These are phyloP conservation scores for Parnassius glacialis DNA, from an alignment of 2,888 invertebrate genomes.

Conservation along the genomic window DNA sequence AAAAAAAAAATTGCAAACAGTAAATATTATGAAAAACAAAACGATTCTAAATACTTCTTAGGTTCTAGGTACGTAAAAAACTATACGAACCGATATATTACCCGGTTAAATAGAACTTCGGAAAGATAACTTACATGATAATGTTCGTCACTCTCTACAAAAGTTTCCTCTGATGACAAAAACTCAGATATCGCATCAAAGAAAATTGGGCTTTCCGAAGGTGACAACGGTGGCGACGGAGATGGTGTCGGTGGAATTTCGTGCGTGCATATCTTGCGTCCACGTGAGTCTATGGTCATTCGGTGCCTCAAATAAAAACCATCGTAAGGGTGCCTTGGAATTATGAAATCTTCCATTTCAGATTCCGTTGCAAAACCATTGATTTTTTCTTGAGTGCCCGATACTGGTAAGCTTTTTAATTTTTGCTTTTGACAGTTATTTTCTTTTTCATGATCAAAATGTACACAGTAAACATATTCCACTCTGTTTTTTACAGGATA, in stretches of 20 bases:
- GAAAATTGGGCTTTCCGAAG: slow-evolving; percentile 48
- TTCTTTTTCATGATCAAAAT: slow-evolving; percentile 44
- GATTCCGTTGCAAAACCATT: slow-evolving; percentile 56
- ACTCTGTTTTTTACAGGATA: slow-evolving; percentile 29
- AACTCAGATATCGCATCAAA: slow-evolving; percentile 38
- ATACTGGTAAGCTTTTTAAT: slow-evolving; percentile 35
- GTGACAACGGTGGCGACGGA: slow-evolving; percentile 37
- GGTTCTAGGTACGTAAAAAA: slow-evolving; percentile 23
- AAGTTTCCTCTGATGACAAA: slow-evolving; percentile 31
- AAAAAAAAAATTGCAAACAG: slow-evolving; percentile 3
- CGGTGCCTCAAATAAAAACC: slow-evolving; percentile 71
- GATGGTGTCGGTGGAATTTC: slow-evolving; percentile 65
- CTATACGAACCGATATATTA: slow-evolving; percentile 30
- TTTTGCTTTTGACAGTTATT: slow-evolving; percentile 37
- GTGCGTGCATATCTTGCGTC: slow-evolving; percentile 69
- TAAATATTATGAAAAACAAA: background rate
- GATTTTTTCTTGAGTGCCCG: slow-evolving; percentile 32
- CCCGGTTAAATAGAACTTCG: slow-evolving; percentile 13
- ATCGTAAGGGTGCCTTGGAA: slow-evolving; percentile 76
- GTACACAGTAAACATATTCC: slow-evolving; percentile 47
- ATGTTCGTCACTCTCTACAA: slow-evolving; percentile 41
- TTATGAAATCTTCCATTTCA: slow-evolving; percentile 55
- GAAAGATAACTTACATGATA: slow-evolving; percentile 56
- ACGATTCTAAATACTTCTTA: background rate
- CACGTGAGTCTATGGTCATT: slow-evolving; percentile 60